These are phyloP conservation scores for Corvus cornix DNA, from an alignment of 2,113 vertebrate genomes.

Conservation along the genomic window DNA sequence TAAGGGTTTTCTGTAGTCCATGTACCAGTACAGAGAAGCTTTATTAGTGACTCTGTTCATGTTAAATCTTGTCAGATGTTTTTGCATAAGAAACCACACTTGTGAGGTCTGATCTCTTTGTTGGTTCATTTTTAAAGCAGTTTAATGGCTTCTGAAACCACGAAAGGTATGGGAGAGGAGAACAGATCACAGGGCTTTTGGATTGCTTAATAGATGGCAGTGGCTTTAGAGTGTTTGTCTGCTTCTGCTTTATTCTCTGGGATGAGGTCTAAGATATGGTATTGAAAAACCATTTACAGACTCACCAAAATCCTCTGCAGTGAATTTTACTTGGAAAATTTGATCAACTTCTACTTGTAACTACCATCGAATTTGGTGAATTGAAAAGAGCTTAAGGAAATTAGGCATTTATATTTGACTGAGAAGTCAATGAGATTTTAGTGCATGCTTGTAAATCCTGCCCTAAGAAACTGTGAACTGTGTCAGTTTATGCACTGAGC, in stretches of 20 bases:
- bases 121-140: background rate
- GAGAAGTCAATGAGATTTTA: background rate
- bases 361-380: background rate
- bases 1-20: background rate
- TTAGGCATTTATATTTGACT: background rate
- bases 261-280: background rate
- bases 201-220: background rate
- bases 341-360: background rate
- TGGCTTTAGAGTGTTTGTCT: background rate
- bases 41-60: background rate
- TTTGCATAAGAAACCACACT: slow-evolving; percentile 32
- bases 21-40: background rate
- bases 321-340: background rate
- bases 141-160: slow-evolving; percentile 7
- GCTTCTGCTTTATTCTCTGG: background rate
- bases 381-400: background rate
- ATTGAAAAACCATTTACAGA: background rate
- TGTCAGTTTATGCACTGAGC: background rate
- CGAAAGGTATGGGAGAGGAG: background rate
- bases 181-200: background rate
- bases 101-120: slow-evolving; percentile 30
- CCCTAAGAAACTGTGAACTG: background rate
- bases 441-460: background rate
- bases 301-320: background rate
- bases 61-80: slow-evolving; percentile 43